These are phyloP conservation scores for Alethe diademata DNA, from an alignment of 2,113 vertebrate species.

Conservation along the genomic window DNA sequence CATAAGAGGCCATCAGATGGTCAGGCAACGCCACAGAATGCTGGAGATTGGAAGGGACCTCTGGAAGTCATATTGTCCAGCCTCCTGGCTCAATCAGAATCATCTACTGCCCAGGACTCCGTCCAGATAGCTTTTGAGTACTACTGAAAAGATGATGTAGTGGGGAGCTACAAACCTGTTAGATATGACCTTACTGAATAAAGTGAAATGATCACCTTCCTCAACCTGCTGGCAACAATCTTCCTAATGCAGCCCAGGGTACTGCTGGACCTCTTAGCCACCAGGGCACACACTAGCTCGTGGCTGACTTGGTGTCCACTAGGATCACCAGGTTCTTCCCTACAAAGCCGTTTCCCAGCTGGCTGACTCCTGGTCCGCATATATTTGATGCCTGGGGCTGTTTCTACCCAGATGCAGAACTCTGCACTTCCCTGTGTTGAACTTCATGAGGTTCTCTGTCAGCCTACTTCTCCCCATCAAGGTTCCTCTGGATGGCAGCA, in stretches of 20 bases:
- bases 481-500: background rate
- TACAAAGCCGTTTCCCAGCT: background rate
- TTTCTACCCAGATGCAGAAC: background rate
- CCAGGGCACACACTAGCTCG: background rate
- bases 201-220: background rate
- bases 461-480: background rate
- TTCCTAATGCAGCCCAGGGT: background rate
- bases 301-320: background rate
- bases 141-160: background rate
- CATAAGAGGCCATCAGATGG: background rate
- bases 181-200: background rate
- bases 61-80: background rate
- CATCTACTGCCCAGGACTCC: background rate
- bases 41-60: background rate
- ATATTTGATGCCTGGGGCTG: background rate
- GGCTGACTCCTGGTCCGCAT: background rate
- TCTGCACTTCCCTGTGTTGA: background rate
- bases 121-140: background rate
- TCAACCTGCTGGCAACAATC: background rate
- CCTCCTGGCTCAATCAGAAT: background rate
- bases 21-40: background rate
- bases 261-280: fast-evolving
- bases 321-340: background rate
- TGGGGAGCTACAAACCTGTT: background rate
- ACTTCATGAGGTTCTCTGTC: background rate